Evolutionary conservation across 2,113 vertebrate species (phyloP), one percentile per base, ranked within the genome.

Genomic region (Rutilus rutilus): DNA sequence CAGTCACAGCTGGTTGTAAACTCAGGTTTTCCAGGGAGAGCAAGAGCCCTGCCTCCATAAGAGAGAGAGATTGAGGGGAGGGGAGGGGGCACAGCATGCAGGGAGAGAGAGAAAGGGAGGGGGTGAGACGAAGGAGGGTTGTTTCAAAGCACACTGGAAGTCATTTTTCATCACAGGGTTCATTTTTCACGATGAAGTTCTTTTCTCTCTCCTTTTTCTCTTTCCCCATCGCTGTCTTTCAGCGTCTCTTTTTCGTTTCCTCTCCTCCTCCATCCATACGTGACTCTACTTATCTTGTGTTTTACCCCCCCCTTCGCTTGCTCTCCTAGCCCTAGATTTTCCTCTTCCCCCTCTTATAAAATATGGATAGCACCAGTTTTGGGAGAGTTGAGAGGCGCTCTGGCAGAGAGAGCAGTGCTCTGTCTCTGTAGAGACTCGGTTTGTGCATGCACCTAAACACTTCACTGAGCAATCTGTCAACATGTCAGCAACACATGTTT

Each of bases 381-480:
- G 94, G 93, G 93, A 96, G 96, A 95, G 92, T 94, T 96, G 94
- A 95, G 97, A 97, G 97, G 96, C 96, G 97, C 96, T 96, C 96
- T 96, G 96, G 97, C 94, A 95, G 95, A 94, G 94, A 94, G 79
- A 83, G 80, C 95, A 94, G 85, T 87, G 92, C 91, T 90, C 92
- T 93, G 94, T 97, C 97, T 97, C 96, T 95, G 97, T 96, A 98
- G 89, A 89, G 86, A 88, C 87, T 79, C 54, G 96, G 96, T 97
- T 97, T 96, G 97, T 97, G 95, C 97, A 96, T 96, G 97, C 97
- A 98, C 97, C 97, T 99, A 98, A 97, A 95, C 94, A 95, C 94
- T 93, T 98, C 98, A 98, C 97, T 98, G 98, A 98, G 97, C 98
- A 99, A 98, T 99, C 98, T 99, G 98, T 99, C 98, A 99, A 98